Percentiles rank a stretch among this genome's conserved stretches.
These are phyloP conservation scores for Drosophila seguyi DNA, from an alignment of 1,140 invertebrate genomes.

Conservation along the genomic window DNA sequence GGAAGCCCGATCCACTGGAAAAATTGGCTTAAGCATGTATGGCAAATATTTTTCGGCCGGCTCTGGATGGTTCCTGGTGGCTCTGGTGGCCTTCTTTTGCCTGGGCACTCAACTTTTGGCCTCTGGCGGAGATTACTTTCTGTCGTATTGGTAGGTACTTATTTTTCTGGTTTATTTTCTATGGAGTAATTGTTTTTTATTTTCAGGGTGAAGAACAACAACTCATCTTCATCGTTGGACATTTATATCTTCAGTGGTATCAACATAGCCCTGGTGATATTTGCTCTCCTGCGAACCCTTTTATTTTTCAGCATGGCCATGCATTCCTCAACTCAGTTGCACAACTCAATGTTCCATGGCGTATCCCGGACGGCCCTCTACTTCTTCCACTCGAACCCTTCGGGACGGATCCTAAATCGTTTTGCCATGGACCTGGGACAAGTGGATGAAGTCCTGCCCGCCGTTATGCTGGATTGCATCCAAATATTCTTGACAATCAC, in stretches of 20 bases:
- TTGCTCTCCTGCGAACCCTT: slow-evolving; percentile 51
- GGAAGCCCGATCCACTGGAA: slow-evolving; percentile 23
- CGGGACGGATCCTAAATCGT: slow-evolving; percentile 90
- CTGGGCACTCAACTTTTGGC: slow-evolving; percentile 48
- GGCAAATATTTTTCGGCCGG: slow-evolving; percentile 50
- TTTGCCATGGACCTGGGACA: slow-evolving; percentile 92
- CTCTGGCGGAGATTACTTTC: slow-evolving; percentile 51
- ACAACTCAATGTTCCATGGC: slow-evolving; percentile 67
- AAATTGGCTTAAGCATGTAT: slow-evolving; percentile 43
- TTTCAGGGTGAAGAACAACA: slow-evolving; percentile 57
- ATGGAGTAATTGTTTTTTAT: not conserved
- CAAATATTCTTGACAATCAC: slow-evolving; percentile 89
- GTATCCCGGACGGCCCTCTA: slow-evolving; percentile 88
- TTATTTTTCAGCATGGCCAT: slow-evolving; percentile 66
- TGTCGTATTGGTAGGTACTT: slow-evolving; percentile 51
- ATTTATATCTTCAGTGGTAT: slow-evolving; percentile 68
- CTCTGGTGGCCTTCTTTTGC: slow-evolving; percentile 36
- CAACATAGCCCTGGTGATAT: slow-evolving; percentile 63
- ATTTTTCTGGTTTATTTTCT: not conserved
- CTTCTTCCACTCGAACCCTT: slow-evolving; percentile 93
- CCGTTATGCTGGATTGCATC: slow-evolving; percentile 91
- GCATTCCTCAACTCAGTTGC: slow-evolving; percentile 55
- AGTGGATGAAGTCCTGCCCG: slow-evolving; percentile 94
- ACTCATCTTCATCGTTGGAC: slow-evolving; percentile 40
- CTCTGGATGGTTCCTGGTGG: slow-evolving; percentile 39